phyloP scores from a whole-genome alignment of 2,888 invertebrate genomes.

The Agrochola lota region DNA sequence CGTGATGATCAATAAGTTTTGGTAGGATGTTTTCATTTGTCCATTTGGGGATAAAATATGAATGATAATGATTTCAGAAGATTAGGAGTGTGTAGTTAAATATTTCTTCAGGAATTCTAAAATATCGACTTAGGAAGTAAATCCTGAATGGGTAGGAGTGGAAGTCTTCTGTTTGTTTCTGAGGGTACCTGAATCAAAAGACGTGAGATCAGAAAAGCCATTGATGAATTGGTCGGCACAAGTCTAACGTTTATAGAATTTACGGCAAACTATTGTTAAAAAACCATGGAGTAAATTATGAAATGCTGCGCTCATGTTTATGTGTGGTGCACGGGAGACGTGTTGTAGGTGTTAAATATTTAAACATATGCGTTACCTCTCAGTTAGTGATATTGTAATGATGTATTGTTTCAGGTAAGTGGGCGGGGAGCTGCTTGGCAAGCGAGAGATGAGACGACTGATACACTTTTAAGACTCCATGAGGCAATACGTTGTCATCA shows the following conservation, averaged over 20 bases:
- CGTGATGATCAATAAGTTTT: background rate
- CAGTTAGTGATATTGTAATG: constrained; percentile 87
- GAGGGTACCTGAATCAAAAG: too few species aligned
- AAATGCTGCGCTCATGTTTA: constrained; percentile 28
- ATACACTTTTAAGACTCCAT: constrained; percentile 80
- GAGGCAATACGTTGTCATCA: constrained; percentile 82
- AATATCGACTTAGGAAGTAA: background rate
- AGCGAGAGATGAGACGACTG: constrained; percentile 81
- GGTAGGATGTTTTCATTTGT: background rate
- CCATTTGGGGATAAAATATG: background rate
- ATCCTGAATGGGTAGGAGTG: background rate
- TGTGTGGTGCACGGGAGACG: constrained; percentile 48
- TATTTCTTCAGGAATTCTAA: background rate
- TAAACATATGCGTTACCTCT: constrained; percentile 79
- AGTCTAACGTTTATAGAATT: background rate
- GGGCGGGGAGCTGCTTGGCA: constrained; percentile 80
- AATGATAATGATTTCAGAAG: background rate
- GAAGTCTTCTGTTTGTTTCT: background rate
- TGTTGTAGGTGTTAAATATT: constrained; percentile 77
- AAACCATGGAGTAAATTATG: constrained; percentile 5
- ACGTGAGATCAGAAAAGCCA: too few species aligned
- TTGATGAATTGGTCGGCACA: background rate
- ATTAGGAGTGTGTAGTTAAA: background rate
- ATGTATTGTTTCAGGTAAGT: constrained; percentile 90
- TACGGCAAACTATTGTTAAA: background rate